Conservation (phyloP, 2,113 vertebrate species). For the Rhea pennata region DNA sequence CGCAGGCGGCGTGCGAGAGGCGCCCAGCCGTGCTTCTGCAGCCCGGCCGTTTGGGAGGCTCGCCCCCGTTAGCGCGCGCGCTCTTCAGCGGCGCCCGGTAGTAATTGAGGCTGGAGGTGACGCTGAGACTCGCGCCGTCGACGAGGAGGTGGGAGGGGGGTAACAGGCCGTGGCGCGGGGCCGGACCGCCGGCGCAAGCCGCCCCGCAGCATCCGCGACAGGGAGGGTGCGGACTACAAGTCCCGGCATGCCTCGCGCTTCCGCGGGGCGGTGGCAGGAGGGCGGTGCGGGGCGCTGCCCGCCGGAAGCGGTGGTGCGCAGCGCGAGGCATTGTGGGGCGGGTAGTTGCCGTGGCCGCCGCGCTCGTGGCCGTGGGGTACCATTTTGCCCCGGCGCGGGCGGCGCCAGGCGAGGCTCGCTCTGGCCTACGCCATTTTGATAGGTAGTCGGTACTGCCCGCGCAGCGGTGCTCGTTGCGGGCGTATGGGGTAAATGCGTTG, state of each 20-base stretch:
- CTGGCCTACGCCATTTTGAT: background rate
- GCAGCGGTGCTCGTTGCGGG: rapidly evolving
- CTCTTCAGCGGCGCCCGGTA: too few relatives aligned
- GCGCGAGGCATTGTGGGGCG: background rate
- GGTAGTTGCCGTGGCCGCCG: background rate
- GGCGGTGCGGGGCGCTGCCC: rapidly evolving
- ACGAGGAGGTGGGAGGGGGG: rapidly evolving
- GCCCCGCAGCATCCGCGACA: too few relatives aligned
- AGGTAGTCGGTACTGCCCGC: rapidly evolving
- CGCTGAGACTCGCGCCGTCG: background rate
- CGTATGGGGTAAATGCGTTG: too few relatives aligned
- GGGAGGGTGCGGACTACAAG: background rate
- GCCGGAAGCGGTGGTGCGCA: background rate
- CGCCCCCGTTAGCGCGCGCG: rapidly evolving
- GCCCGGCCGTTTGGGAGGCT: rapidly evolving
- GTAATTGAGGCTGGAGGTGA: background rate
- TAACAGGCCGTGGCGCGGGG: background rate
- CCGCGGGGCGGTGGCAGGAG: too few relatives aligned
- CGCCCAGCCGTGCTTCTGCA: rapidly evolving
- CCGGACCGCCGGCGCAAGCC: background rate
- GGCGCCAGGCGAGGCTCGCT: background rate
- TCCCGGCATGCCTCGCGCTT: background rate
- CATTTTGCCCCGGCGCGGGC: background rate
- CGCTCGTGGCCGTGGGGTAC: background rate
- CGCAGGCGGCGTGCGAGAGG: rapidly evolving